phyloP scores from a whole-genome alignment of 2,888 invertebrate genomes.

The Melipona beecheii region DNA sequence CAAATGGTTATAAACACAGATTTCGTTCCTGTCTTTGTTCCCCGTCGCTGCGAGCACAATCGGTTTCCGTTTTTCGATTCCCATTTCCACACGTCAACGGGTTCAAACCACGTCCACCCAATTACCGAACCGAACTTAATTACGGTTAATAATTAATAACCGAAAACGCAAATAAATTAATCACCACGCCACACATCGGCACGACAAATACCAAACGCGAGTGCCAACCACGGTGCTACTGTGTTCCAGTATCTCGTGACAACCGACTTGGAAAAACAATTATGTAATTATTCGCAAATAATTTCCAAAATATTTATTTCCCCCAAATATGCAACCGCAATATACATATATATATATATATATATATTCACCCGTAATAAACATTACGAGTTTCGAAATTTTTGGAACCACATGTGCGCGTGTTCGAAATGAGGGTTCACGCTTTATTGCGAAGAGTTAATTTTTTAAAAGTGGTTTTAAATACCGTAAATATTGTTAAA shows the following conservation, averaged over 20 bases:
- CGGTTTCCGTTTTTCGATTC: neutral
- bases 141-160: neutral
- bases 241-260: neutral
- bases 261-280: neutral
- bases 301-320: neutral
- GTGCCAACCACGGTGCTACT: neutral
- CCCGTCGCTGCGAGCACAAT: neutral
- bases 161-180: neutral
- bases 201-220: neutral
- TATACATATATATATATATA: neutral
- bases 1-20: neutral
- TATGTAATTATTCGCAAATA: neutral
- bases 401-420: no score
- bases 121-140: constrained; percentile 4
- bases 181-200: neutral
- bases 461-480: no score
- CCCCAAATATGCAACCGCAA: no score
- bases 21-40: neutral
- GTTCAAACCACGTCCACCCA: neutral
- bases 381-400: neutral
- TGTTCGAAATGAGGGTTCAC: neutral
- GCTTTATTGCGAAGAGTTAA: neutral
- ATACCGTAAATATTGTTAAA: no score
- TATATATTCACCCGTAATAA: neutral
- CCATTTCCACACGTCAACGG: neutral